Percentiles rank a stretch among this genome's conserved stretches.
phyloP scores from a whole-genome alignment of 1,140 invertebrate species.

The Dolichoris vasculosae region DNA sequence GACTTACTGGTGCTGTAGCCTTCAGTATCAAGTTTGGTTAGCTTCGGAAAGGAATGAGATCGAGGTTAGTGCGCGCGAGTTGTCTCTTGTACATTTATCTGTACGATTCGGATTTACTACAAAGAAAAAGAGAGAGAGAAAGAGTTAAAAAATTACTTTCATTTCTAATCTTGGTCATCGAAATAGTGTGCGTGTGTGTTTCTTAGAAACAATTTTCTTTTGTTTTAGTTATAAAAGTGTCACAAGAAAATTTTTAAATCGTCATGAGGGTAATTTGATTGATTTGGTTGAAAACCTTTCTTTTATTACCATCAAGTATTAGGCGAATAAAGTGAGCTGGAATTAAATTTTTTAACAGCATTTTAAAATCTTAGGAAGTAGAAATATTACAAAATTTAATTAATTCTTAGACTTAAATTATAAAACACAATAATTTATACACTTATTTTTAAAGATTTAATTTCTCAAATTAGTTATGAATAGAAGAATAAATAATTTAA shows the following conservation, averaged over 20 bases:
- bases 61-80: background rate
- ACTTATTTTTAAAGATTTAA: too few species aligned
- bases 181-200: background rate
- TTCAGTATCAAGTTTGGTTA: slow-evolving; percentile 42
- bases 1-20: slow-evolving; percentile 6
- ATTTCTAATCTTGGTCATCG: background rate
- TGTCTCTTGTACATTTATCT: background rate
- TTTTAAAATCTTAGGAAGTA: too few species aligned
- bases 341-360: background rate
- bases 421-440: too few species aligned
- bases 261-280: slow-evolving; percentile 3
- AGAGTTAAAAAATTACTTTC: background rate
- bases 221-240: background rate
- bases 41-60: slow-evolving; percentile 4
- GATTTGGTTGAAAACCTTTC: background rate
- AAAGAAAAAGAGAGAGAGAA: background rate
- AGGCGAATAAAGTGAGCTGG: background rate
- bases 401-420: too few species aligned
- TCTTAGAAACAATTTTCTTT: background rate
- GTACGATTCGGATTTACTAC: background rate
- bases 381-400: too few species aligned
- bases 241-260: background rate
- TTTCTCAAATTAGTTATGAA: too few species aligned
- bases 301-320: slow-evolving; percentile 7
- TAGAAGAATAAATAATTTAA: too few species aligned